These are phyloP conservation scores for Cirrhinus molitorella DNA, from an alignment of 2,797 vertebrate genomes.

Conservation along the genomic window DNA sequence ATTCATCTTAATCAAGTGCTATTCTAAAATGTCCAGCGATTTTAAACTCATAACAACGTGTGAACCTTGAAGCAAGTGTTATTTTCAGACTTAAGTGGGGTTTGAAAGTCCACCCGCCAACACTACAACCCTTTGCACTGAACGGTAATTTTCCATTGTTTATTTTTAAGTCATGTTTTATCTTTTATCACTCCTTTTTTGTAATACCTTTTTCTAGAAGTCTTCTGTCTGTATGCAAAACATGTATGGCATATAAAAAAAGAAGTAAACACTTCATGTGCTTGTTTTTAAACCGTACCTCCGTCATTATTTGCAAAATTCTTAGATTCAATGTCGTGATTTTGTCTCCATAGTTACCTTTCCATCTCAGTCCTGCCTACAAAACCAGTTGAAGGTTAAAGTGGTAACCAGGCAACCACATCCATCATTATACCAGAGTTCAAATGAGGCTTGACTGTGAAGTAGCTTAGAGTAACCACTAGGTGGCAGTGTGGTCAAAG, in stretches of 20 bases:
- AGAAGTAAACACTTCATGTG: conserved; percentile 75
- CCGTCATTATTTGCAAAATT: conserved; percentile 24
- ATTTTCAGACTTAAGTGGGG: conserved; percentile 17
- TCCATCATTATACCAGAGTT: conserved; percentile 13
- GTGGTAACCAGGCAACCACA: conserved; percentile 63
- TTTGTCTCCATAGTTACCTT: conserved; percentile 62
- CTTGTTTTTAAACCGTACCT: conserved; percentile 62
- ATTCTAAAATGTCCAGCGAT: conserved; percentile 10
- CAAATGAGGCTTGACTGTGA: neutral
- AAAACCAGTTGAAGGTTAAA: conserved; percentile 57
- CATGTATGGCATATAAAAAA: conserved; percentile 61
- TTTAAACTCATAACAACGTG: neutral
- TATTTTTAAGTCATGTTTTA: neutral
- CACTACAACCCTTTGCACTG: conserved; percentile 48
- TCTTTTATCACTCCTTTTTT: conserved; percentile 55
- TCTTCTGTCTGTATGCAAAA: conserved; percentile 48
- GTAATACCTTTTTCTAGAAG: conserved; percentile 29
- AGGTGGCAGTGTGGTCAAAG: conserved; percentile 55
- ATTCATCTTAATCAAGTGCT: neutral
- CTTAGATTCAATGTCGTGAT: neutral
- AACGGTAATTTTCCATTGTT: neutral
- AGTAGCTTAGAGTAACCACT: conserved; percentile 11
- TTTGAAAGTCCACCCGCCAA: conserved; percentile 20
- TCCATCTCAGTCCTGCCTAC: conserved; percentile 39
- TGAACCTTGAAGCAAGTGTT: neutral